Base-by-base conservation (phyloP, 2,113 vertebrate species). In the Porphyrio hochstetteri region DNA sequence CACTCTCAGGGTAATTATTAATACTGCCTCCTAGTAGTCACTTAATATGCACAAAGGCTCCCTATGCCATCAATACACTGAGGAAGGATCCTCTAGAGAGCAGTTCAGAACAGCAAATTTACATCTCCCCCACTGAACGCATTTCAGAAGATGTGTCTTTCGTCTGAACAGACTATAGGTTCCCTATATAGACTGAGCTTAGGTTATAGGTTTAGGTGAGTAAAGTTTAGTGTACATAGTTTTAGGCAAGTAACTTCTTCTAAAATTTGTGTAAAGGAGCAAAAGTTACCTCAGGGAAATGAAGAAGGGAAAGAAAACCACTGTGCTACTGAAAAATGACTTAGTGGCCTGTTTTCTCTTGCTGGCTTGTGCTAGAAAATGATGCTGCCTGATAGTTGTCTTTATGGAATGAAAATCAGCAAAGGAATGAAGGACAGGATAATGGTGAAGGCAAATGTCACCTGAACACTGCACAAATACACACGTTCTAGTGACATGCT, bases 361-460 rank as follows among this genome's bases (percentile, higher is more conserved):
- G 35, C 48, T 72, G 38, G 18, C 31, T 90, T 68, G 64, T 13
- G 60, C 42, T 13, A 88, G 1, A 1, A 65, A 81, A 84, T 88
- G 33, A 61, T 85, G 82, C 3, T 85, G 63, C 44, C 83, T 85
- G 50, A 74, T 40, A 35, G 12, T 38, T 95, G 69, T 61, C 75
- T 57, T 86, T 53, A 74, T 40, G 67, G 67, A 77, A 7, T 44
- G 38, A 94, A 92, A 85, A 90, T 68, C 67, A 85, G 67, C 64
- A 92, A 84, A 80, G 67, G 40, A 90, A 86, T 70, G 68, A 92
- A 69, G 52, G 56, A 88, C 29, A 46, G 72, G 38, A 60, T 80
- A 86, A 94, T 93, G 46, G 59, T 86, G 71, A 94, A 88, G 55
- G 23, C 78, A 88, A 63, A 35, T 91, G 82, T 55, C 75, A 67